Base-by-base conservation (phyloP, 2,888 invertebrate species). In the Euphydryas editha region DNA sequence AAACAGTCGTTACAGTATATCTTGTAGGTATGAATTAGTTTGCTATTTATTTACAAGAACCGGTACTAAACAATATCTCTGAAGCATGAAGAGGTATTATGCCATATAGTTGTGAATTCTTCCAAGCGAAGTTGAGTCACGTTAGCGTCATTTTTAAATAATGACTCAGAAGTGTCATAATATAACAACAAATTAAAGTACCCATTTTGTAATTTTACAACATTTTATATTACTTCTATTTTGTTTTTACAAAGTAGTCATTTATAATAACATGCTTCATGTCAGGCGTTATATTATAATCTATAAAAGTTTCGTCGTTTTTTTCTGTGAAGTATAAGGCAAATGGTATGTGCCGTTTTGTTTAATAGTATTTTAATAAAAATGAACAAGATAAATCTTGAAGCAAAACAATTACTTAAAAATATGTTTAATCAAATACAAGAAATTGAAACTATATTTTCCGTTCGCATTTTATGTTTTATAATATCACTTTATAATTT, bases 101-200 rank as follows among this genome's bases (percentile, higher is more conserved):
- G 66, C 17, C 55, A 68, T 68, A 60, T 46, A 37, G 30, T 24
- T 57, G 62, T 63, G 39, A 62, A 69, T 69, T 62, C 51, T 58
- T 56, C 59, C 62, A 30, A 65, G 57, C 24, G 51, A 46, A 18
- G 63, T 57, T 56, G 42, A 54, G 51, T 18, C 44, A 62, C 54
- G 49, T 59, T 57, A 55, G 36, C 39, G 60, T 56, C 8, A 51
- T 65, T 58, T 67, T 54, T 36, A 46, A 49, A 54, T 30, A 54
- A 46, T 64, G 57, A 60, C 54, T 51, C 24, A 51, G 51, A 51
- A 15, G 51, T 51, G 51, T 51, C 51, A 51, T 51, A 51, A 51
- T 51, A 51, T 24, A 8, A 24, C 39, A n/a, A 51, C 6, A n/a
- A 20, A 47, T 24, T 51, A 51, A 21, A 13, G 7, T 21, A 15